These are phyloP conservation scores for Lagodon rhomboides DNA, from an alignment of 2,797 vertebrate genomes.

Conservation along the genomic window DNA sequence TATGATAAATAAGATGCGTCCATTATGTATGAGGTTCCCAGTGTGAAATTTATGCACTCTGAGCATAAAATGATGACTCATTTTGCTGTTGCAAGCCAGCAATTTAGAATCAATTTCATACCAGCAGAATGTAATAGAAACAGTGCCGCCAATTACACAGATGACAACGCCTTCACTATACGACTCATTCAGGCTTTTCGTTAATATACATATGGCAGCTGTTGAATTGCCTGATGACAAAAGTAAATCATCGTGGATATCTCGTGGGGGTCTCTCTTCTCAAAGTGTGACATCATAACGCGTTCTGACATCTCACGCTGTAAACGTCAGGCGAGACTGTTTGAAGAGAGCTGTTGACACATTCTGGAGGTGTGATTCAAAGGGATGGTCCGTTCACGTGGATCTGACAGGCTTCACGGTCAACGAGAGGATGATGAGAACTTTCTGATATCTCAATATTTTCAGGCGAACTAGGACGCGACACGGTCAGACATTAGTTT, in stretches of 20 bases:
- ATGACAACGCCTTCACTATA: conserved; percentile 52
- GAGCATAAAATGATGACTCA: conserved; percentile 37
- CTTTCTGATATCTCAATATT: not conserved
- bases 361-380: conserved; percentile 42
- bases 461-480: conserved; percentile 11
- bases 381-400: conserved; percentile 19
- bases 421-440: conserved; percentile 31
- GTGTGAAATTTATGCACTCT: conserved; percentile 37
- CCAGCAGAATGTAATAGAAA: conserved; percentile 44
- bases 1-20: conserved; percentile 27
- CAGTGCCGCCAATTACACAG: conserved; percentile 54
- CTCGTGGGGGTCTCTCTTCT: conserved; percentile 49
- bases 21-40: conserved; percentile 32
- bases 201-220: conserved; percentile 71
- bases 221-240: conserved; percentile 65
- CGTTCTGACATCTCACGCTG: conserved; percentile 50
- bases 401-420: conserved; percentile 42
- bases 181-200: conserved; percentile 53
- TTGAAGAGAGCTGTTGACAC: conserved; percentile 43
- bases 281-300: conserved; percentile 62
- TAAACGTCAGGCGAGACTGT: conserved; percentile 42
- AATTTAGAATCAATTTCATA: conserved; percentile 59
- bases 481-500: conserved; percentile 11
- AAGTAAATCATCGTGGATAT: conserved; percentile 65
- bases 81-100: conserved; percentile 46